These are phyloP conservation scores for Xyrauchen texanus DNA, from an alignment of 2,113 vertebrate genomes.

Conservation along the genomic window DNA sequence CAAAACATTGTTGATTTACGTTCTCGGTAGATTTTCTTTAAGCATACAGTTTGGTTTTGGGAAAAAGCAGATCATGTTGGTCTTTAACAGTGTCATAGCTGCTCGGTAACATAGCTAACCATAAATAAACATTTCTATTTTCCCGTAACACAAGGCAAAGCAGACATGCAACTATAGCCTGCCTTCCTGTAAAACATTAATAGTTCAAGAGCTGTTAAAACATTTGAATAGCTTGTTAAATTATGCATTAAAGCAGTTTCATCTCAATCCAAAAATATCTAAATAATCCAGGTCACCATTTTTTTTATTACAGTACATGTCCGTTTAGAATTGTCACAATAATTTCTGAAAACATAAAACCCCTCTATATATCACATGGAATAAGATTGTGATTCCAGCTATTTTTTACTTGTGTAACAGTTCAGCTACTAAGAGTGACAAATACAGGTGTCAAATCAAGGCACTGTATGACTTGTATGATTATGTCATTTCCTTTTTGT, in stretches of 20 bases:
- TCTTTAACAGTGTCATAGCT: neutral
- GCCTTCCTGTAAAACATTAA: neutral
- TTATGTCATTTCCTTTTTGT: conserved; percentile 27
- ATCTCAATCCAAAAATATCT: no score
- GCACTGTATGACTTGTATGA: conserved; percentile 67
- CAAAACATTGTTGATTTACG: no score
- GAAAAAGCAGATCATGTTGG: conserved; percentile 20
- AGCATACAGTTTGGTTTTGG: conserved; percentile 12
- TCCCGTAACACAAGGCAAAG: neutral
- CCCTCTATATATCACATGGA: neutral
- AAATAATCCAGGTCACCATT: neutral
- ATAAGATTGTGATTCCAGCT: conserved; percentile 2
- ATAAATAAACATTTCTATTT: conserved; percentile 30
- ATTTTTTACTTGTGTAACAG: conserved; percentile 42
- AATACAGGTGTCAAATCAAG: conserved; percentile 63
- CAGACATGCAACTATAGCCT: neutral
- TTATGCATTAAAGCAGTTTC: neutral
- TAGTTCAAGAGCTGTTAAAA: neutral
- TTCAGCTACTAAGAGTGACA: conserved; percentile 1
- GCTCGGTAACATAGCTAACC: neutral
- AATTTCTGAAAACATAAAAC: neutral
- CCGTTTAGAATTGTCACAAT: conserved; percentile 19
- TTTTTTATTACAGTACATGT: conserved; percentile 16
- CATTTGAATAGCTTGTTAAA: neutral
- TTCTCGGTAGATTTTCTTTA: no score